A percentile compares a stretch with the other conserved stretches of the same genome.
Conservation (phyloP, 2,113 vertebrate genomes). For the Panurus biarmicus region DNA sequence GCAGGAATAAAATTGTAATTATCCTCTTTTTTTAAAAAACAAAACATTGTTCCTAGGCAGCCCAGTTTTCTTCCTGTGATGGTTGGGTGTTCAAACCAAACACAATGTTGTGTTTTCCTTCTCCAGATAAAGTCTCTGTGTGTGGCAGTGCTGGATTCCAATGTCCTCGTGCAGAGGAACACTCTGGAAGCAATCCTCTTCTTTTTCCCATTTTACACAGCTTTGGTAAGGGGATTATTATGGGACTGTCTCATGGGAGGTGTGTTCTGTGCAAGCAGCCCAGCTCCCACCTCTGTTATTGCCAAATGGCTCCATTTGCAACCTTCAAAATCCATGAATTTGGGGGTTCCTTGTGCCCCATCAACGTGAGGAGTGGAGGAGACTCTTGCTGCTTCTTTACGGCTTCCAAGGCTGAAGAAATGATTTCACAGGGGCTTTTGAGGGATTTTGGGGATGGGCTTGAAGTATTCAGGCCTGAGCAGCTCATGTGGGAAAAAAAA, state of each 20-base stretch:
- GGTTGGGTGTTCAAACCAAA: neutral
- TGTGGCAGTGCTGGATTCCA: conserved; percentile 86
- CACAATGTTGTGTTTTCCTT: neutral
- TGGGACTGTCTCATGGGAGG: neutral
- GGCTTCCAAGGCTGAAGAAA: neutral
- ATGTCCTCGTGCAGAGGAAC: conserved; percentile 93
- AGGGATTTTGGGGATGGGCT: neutral
- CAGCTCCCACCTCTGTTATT: neutral
- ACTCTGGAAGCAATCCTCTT: conserved; percentile 89
- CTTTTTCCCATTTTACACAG: conserved; percentile 88
- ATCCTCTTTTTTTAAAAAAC: neutral
- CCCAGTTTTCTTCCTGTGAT: neutral
- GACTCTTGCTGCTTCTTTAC: neutral
- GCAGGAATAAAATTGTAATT: neutral
- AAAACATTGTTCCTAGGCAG: neutral
- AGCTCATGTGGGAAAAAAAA: neutral
- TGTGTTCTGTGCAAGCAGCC: neutral
- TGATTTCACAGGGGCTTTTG: neutral
- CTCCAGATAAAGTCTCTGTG: conserved; percentile 83
- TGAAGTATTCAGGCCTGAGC: neutral
- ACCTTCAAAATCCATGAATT: neutral
- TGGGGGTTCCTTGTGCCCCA: neutral
- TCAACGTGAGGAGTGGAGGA: neutral
- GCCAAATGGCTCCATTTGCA: neutral
- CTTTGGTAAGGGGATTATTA: conserved; percentile 73